phyloP scores from a whole-genome alignment of 2,888 invertebrate genomes.

The Polyploca ridens region DNA sequence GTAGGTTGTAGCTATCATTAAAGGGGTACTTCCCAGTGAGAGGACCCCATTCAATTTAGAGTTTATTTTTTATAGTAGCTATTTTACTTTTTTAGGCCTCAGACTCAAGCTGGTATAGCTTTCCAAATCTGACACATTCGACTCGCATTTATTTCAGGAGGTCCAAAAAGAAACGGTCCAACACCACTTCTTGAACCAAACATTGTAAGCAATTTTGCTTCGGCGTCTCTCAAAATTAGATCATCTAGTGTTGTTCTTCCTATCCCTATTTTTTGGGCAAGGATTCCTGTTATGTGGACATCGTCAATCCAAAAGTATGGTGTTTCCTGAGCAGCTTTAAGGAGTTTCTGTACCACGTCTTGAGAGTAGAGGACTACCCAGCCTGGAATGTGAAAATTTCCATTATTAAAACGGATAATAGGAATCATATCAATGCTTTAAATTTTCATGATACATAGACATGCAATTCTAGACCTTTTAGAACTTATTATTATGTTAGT shows the following conservation, averaged over 20 bases:
- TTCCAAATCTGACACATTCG: slow-evolving; percentile 82
- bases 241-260: slow-evolving; percentile 76
- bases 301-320: slow-evolving; percentile 94
- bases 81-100: no score
- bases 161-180: slow-evolving; percentile 81
- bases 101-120: slow-evolving; percentile 47
- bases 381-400: slow-evolving; percentile 45
- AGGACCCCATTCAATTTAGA: no score
- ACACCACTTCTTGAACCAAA: slow-evolving; percentile 44
- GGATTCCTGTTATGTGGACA: slow-evolving; percentile 89
- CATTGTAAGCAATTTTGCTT: slow-evolving; percentile 49
- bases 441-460: not conserved
- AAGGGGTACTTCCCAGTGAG: no score
- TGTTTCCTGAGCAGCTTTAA: slow-evolving; percentile 83
- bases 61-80: no score
- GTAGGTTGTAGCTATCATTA: no score
- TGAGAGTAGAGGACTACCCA: slow-evolving; percentile 88
- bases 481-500: no score
- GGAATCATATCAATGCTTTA: not conserved
- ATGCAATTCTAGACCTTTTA: no score
- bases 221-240: slow-evolving; percentile 58
- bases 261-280: slow-evolving; percentile 84
- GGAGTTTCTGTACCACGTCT: slow-evolving; percentile 84
- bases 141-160: slow-evolving; percentile 74
- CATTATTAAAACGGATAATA: no score